These are phyloP conservation scores for Gobionotothen gibberifrons DNA, from an alignment of 2,797 vertebrate species.

Conservation along the genomic window DNA sequence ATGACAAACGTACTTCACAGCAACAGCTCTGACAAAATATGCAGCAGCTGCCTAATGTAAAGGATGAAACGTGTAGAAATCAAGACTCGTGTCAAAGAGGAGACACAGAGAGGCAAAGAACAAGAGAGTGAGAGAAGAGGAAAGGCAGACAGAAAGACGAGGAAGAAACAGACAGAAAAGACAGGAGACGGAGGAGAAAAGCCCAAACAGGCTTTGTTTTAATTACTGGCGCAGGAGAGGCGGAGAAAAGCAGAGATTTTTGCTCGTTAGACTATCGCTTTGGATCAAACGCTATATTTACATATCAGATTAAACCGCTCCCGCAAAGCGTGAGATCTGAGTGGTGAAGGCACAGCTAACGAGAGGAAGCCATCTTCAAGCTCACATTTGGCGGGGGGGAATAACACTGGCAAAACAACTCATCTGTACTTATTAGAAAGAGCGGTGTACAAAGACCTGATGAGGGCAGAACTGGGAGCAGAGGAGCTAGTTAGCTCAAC, in stretches of 20 bases:
- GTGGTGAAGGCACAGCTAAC: conserved; percentile 69
- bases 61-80: conserved; percentile 87
- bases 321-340: conserved; percentile 85
- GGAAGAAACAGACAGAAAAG: conserved; percentile 45
- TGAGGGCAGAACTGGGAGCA: conserved; percentile 40
- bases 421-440: conserved; percentile 65
- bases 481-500: conserved; percentile 60
- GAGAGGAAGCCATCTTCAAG: conserved; percentile 67
- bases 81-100: conserved; percentile 85
- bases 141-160: conserved; percentile 48
- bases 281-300: conserved; percentile 94
- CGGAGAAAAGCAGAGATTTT: conserved; percentile 82
- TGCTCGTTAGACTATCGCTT: conserved; percentile 90
- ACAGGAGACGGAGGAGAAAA: conserved; percentile 64
- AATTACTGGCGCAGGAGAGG: conserved; percentile 88
- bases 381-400: conserved; percentile 69
- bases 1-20: conserved; percentile 84
- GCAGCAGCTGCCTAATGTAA: conserved; percentile 86
- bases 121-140: conserved; percentile 70
- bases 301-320: conserved; percentile 95
- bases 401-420: conserved; percentile 75
- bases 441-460: conserved; percentile 56
- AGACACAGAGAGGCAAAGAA: conserved; percentile 77
- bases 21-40: conserved; percentile 86
- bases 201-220: conserved; percentile 89